These are phyloP conservation scores for Eulithis prunata DNA, from an alignment of 2,888 invertebrate genomes.

Conservation along the genomic window DNA sequence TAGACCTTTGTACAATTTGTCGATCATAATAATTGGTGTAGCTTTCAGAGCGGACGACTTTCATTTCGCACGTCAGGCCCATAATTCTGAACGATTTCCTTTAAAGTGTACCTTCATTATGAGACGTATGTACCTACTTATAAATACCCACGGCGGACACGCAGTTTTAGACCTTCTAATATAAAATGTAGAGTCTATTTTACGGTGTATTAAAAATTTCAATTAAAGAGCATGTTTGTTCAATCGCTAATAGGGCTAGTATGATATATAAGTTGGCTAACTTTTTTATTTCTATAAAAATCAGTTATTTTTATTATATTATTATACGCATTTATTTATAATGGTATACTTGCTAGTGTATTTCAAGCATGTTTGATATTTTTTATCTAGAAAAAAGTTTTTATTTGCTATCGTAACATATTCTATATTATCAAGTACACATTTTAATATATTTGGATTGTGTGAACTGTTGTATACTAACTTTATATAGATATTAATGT, in stretches of 20 bases:
- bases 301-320: neutral
- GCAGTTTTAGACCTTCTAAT: constrained; percentile 1
- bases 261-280: too few relatives aligned
- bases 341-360: neutral
- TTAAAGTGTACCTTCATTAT: constrained; percentile 14
- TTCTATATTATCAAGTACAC: neutral
- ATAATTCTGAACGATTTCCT: constrained; percentile 18
- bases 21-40: constrained; percentile 14
- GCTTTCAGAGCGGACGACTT: constrained; percentile 14
- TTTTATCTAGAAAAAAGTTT: too few relatives aligned
- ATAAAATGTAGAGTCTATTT: neutral
- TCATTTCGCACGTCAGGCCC: constrained; percentile 21
- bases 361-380: neutral
- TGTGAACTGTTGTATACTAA: constrained; percentile 18
- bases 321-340: constrained; percentile 6
- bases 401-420: too few relatives aligned
- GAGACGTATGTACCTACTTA: neutral
- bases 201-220: neutral
- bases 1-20: constrained; percentile 11
- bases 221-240: neutral
- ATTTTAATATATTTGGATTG: neutral
- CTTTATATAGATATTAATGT: too few relatives aligned
- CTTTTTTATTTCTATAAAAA: neutral
- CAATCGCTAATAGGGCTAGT: too few relatives aligned
- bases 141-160: constrained; percentile 7